phyloP scores from a whole-genome alignment of 2,113 vertebrate genomes.

The Desmodus rotundus region DNA sequence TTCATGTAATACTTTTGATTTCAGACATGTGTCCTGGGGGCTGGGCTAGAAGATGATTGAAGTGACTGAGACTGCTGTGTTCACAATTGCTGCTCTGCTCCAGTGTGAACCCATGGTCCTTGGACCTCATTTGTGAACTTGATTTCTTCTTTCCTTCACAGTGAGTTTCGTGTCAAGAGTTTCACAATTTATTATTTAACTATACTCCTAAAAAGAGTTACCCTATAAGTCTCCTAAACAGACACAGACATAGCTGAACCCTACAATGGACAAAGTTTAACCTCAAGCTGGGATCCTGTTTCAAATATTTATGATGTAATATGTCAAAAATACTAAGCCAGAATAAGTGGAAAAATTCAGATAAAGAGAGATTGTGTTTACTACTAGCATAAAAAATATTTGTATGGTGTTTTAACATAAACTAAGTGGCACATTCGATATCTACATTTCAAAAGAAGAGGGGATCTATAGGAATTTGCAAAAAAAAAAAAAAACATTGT shows the following conservation, averaged over 20 bases:
- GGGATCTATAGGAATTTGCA: not conserved
- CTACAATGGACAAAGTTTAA: not conserved
- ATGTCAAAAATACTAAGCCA: not conserved
- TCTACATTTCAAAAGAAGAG: not conserved
- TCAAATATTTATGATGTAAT: not conserved
- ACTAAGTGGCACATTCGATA: not conserved
- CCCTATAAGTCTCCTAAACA: not conserved
- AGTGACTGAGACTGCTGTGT: rapidly evolving
- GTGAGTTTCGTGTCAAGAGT: not conserved
- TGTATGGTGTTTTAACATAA: not conserved
- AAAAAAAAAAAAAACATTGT: not conserved
- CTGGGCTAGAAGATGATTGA: not conserved
- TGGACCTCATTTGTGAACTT: not conserved
- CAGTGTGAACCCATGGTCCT: not conserved
- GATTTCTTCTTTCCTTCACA: not conserved
- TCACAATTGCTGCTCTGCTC: not conserved
- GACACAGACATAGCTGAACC: not conserved
- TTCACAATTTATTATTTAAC: not conserved
- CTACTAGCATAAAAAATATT: not conserved
- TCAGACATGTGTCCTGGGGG: not conserved
- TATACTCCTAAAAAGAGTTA: not conserved
- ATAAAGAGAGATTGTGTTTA: not conserved
- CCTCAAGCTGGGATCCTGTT: not conserved
- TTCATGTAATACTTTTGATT: not conserved
- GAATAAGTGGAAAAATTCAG: not conserved